Evolutionary conservation across 2,113 vertebrate species (phyloP).

Genomic region (Hydrolagus affinis): DNA sequence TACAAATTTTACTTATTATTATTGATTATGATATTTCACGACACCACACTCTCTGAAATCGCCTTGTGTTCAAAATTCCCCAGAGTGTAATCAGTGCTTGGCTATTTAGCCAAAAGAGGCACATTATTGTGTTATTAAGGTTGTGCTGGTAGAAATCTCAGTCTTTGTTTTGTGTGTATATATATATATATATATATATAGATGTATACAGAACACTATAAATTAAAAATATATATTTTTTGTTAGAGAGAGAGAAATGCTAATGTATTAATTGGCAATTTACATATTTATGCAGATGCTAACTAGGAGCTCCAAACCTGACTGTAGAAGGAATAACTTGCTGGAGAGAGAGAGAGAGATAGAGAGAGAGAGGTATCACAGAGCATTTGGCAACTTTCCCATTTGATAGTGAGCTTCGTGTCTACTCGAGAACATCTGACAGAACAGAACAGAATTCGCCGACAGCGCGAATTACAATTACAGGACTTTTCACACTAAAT

Average conservation of each 20-base stretch:
- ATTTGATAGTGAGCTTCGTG: constrained; percentile 73
- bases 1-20: neutral
- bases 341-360: constrained; percentile 57
- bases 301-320: constrained; percentile 66
- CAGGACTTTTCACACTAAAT: constrained; percentile 83
- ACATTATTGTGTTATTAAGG: constrained; percentile 51
- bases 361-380: constrained; percentile 57
- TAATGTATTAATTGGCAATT: constrained; percentile 86
- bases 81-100: constrained; percentile 61
- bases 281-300: constrained; percentile 84
- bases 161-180: constrained; percentile 54
- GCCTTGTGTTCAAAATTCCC: constrained; percentile 39
- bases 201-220: too few species aligned
- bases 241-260: constrained; percentile 51
- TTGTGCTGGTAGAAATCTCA: constrained; percentile 63
- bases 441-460: constrained; percentile 56
- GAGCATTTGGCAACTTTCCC: constrained; percentile 81
- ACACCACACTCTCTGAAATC: neutral
- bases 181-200: too few species aligned
- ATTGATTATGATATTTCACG: neutral
- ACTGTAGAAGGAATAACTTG: constrained; percentile 73
- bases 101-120: constrained; percentile 46
- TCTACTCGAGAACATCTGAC: constrained; percentile 76
- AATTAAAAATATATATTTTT: constrained; percentile 38
- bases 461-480: constrained; percentile 85